phyloP scores from a whole-genome alignment of 2,113 vertebrate genomes.

The Stigmatopora nigra region DNA sequence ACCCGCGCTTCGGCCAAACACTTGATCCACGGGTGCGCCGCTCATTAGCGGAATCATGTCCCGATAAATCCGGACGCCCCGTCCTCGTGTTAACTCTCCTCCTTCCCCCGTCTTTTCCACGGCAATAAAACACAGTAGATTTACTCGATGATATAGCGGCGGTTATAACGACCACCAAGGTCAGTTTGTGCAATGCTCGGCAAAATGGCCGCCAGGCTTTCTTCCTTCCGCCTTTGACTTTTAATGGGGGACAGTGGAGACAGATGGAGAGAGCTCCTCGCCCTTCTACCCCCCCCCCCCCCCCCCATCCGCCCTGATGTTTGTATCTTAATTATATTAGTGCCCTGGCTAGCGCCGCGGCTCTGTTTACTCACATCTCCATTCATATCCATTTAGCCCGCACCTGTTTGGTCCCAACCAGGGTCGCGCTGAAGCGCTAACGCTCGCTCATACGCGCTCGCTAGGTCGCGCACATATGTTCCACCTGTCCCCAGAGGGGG shows the following conservation, averaged over 20 bases:
- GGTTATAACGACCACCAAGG: constrained; percentile 63
- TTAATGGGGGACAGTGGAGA: constrained; percentile 66
- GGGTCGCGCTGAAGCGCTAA: constrained; percentile 77
- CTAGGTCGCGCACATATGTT: constrained; percentile 50
- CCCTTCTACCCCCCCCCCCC: constrained; percentile 70
- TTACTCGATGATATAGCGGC: constrained; percentile 45
- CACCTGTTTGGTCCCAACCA: constrained; percentile 96
- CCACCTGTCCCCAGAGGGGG: constrained; percentile 38
- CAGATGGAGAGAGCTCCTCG: constrained; percentile 87
- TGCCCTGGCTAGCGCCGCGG: constrained; percentile 82
- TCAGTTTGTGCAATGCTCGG: constrained; percentile 67
- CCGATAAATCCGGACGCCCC: constrained; percentile 20
- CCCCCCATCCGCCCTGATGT: constrained; percentile 76
- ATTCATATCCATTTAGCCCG: constrained; percentile 99
- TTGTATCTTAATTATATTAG: constrained; percentile 99
- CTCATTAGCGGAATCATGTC: constrained; percentile 9
- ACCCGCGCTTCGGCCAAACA: not conserved
- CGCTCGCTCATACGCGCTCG: constrained; percentile 16
- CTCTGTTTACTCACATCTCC: constrained; percentile 95
- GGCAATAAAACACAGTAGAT: constrained; percentile 57
- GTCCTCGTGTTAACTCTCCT: constrained; percentile 48
- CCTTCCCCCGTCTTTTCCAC: constrained; percentile 29
- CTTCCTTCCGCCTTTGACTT: constrained; percentile 49
- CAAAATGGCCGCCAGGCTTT: constrained; percentile 6
- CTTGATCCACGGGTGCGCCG: not conserved